Evolutionary conservation across 2,888 invertebrate species (phyloP).

Genomic region (Xylocampa areola): DNA sequence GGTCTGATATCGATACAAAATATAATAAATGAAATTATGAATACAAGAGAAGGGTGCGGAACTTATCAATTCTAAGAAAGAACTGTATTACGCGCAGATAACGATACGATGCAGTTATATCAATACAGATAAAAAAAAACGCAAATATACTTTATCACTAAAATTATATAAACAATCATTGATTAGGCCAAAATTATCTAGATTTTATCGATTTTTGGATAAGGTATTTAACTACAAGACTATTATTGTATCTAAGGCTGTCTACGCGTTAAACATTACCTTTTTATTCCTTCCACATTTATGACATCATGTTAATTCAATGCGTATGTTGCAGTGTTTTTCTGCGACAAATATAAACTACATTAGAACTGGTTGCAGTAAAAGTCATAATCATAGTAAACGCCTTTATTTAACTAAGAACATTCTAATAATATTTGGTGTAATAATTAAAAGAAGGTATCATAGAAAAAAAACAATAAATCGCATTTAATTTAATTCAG

Average conservation of each 20-base stretch:
- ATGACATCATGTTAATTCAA: constrained; percentile 16
- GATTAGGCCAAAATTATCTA: constrained; percentile 25
- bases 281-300: constrained; percentile 8
- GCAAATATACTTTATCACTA: constrained; percentile 27
- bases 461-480: no score
- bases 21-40: no score
- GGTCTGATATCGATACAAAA: no score
- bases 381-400: no score
- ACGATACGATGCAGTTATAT: constrained; percentile 16
- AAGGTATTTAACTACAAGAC: neutral
- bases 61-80: neutral
- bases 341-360: constrained; percentile 2
- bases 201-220: constrained; percentile 10
- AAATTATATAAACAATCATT: constrained; percentile 43
- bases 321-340: neutral
- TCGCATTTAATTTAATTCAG: no score
- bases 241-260: neutral
- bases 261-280: neutral
- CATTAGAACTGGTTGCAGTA: neutral
- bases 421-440: no score
- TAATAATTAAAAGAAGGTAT: no score
- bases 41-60: neutral
- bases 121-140: constrained; percentile 41
- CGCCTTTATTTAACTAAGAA: no score
- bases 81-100: constrained; percentile 27